phyloP scores from a whole-genome alignment of 2,797 vertebrate species.

The Melanotaenia trifasciata region DNA sequence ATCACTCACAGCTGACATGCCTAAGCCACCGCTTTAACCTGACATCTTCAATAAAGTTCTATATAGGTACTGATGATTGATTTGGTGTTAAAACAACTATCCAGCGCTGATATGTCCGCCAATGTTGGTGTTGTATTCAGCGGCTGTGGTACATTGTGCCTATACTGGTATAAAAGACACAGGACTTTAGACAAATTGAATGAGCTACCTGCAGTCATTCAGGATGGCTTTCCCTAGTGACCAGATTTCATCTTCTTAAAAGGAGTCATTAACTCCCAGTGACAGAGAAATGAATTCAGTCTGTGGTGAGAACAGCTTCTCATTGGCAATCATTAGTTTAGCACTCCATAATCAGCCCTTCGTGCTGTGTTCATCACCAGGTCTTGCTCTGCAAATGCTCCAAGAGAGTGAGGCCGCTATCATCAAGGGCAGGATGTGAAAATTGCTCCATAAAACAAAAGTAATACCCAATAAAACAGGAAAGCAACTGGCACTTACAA shows the following conservation, averaged over 20 bases:
- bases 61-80: slow-evolving; percentile 59
- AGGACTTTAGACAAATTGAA: slow-evolving; percentile 61
- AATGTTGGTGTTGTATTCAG: slow-evolving; percentile 13
- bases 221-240: slow-evolving; percentile 65
- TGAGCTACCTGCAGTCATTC: slow-evolving; percentile 62
- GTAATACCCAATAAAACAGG: slow-evolving; percentile 86
- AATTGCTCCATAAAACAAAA: slow-evolving; percentile 87
- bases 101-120: neutral
- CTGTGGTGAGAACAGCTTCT: slow-evolving; percentile 76
- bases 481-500: slow-evolving; percentile 78
- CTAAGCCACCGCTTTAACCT: slow-evolving; percentile 70
- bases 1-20: slow-evolving; percentile 66
- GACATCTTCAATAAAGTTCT: slow-evolving; percentile 68
- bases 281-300: slow-evolving; percentile 80
- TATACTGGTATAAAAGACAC: slow-evolving; percentile 29
- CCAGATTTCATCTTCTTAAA: slow-evolving; percentile 81
- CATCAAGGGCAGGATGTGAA: slow-evolving; percentile 79
- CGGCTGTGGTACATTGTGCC: slow-evolving; percentile 1
- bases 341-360: slow-evolving; percentile 80
- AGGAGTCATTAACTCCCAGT: slow-evolving; percentile 78
- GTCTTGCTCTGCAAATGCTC: slow-evolving; percentile 60
- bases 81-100: slow-evolving; percentile 49
- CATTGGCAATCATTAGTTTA: slow-evolving; percentile 83
- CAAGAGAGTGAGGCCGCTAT: slow-evolving; percentile 76
- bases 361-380: slow-evolving; percentile 74